These are phyloP conservation scores for Drosophila setifemur DNA, from an alignment of 1,140 invertebrate species.

Conservation along the genomic window DNA sequence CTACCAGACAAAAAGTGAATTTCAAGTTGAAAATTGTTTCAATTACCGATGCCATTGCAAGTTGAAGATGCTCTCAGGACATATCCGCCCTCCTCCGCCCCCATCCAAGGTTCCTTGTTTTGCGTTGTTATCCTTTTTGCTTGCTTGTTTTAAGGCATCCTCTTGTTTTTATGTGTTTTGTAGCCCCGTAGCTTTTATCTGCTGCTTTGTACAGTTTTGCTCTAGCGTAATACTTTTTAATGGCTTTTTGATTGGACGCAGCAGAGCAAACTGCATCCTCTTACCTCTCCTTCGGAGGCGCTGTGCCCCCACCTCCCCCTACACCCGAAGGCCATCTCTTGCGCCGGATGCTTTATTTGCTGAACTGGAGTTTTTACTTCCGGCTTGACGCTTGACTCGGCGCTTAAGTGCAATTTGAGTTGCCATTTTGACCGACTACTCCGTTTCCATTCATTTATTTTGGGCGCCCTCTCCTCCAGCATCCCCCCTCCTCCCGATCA, in stretches of 20 bases:
- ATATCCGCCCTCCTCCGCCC: neutral
- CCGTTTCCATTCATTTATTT: neutral
- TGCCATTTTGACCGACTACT: conserved; percentile 63
- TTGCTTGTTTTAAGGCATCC: neutral
- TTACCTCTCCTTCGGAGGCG: neutral
- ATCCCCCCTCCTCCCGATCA: neutral
- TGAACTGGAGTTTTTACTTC: conserved; percentile 69
- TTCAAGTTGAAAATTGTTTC: conserved; percentile 52
- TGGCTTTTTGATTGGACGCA: conserved; percentile 81
- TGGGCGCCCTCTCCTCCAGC: neutral
- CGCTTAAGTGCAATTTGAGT: conserved; percentile 78
- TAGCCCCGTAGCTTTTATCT: conserved; percentile 49
- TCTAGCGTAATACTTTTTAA: conserved; percentile 82
- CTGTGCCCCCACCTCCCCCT: conserved; percentile 6
- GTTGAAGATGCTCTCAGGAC: neutral
- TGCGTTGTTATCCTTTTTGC: no score
- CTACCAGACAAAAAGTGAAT: conserved; percentile 27
- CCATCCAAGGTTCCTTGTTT: no score
- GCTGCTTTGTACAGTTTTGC: conserved; percentile 78
- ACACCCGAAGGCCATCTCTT: neutral
- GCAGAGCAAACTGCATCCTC: conserved; percentile 34
- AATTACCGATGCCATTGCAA: conserved; percentile 35
- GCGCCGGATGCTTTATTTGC: neutral
- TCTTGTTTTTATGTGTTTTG: no score
- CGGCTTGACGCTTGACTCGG: conserved; percentile 77